Percentiles rank a stretch among this genome's conserved stretches.
phyloP scores from a whole-genome alignment of 2,113 vertebrate species.

The Callithrix jacchus region DNA sequence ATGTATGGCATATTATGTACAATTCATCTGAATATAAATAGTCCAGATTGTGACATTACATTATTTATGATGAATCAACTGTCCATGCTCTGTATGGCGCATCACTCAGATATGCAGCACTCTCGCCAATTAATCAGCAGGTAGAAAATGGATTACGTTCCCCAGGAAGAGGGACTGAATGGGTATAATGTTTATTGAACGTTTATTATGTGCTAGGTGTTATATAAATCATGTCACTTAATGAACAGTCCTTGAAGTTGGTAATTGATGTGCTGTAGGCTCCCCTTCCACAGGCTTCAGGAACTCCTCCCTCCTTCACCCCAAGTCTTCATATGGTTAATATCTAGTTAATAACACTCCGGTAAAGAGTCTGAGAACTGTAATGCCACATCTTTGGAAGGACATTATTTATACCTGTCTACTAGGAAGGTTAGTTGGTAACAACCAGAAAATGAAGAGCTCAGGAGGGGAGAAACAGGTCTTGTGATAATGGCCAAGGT shows the following conservation, averaged over 20 bases:
- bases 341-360: neutral
- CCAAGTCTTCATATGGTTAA: neutral
- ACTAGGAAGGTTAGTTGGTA: neutral
- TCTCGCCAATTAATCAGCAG: slow-evolving; percentile 77
- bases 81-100: slow-evolving; percentile 66
- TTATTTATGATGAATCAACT: slow-evolving; percentile 78
- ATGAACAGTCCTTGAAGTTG: neutral
- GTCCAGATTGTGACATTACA: slow-evolving; percentile 68
- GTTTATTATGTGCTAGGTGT: slow-evolving; percentile 61
- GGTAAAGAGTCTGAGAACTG: neutral
- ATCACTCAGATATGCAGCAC: slow-evolving; percentile 60
- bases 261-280: neutral
- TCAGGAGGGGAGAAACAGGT: neutral
- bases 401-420: neutral
- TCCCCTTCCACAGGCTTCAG: neutral
- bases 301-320: neutral
- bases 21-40: slow-evolving; percentile 82
- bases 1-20: slow-evolving; percentile 74
- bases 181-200: slow-evolving; percentile 66
- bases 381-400: rapidly evolving
- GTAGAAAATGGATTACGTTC: slow-evolving; percentile 54
- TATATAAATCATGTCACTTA: slow-evolving; percentile 46
- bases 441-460: neutral
- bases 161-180: neutral
- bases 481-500: neutral